Base-by-base conservation (phyloP, 2,888 invertebrate species). In the Chironomus riparius region DNA sequence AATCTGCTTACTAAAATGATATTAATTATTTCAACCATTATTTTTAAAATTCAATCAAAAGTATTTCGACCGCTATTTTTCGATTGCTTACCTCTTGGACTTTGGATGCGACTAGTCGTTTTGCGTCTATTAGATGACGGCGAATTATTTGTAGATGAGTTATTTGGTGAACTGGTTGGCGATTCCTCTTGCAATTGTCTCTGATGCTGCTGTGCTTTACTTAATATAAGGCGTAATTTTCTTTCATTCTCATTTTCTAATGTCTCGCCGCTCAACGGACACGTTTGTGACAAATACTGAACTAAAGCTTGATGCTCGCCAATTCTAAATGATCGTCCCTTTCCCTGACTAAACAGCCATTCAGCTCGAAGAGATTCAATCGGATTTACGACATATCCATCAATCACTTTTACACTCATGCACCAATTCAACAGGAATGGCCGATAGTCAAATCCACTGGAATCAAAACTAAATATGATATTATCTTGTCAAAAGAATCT, bases 391-490 rank as follows among this genome's bases (percentile, higher is more conserved):
- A 91, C 89, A 82, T 91, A 93, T 13, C 95, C 95, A 83, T 97
- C 97, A 74, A 97, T 91, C 18, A 92, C 88, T 82, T 92, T 92
- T 47, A 96, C 88, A 81, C 89, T 91, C 88, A 94, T 89, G 83
- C 95, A 94, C 96, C 97, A 97, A 84, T 96, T 97, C 77, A 96
- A 88, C 77, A 96, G 89, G 85, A 94, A 97, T 50, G 97, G 95
- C 77, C 97, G 90, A 85, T 95, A 94, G 84, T 95, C 94, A 83
- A 93, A 95, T 56, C 92, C 93, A 83, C 94, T 94, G 85, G 78
- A 80, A 79, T 80, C 81, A 81, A 80, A 80, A 81, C 83, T 82
- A 84, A 84, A 82, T 82, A 82, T 12, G 24, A 24, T 65, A 24
- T 24, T 24, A 24, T 65, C 65, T n/a, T 24, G 65, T 65, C 65